Conservation (phyloP, 1,140 invertebrate species). For the Periplaneta americana region DNA sequence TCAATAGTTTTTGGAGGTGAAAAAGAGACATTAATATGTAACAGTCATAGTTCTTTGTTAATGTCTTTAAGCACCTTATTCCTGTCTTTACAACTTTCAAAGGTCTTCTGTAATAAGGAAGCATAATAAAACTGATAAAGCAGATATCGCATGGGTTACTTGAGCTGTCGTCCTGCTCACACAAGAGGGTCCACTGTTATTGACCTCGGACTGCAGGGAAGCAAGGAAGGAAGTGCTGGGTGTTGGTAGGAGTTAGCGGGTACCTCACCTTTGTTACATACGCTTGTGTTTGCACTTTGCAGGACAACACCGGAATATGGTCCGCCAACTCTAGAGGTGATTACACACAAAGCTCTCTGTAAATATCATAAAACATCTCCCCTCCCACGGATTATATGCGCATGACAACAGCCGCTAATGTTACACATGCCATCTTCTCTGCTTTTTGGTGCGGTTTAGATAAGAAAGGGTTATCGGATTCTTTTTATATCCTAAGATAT, state of each 20-base stretch:
- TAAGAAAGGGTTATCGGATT: not conserved
- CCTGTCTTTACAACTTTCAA: too few species aligned
- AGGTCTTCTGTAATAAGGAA: too few species aligned
- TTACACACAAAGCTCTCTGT: not conserved
- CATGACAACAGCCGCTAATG: not conserved
- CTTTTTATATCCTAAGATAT: not conserved
- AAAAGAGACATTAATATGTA: too few species aligned
- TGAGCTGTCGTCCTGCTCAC: not conserved
- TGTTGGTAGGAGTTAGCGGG: not conserved
- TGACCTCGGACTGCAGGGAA: not conserved
- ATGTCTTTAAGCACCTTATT: too few species aligned
- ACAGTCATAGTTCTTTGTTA: too few species aligned
- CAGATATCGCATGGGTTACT: too few species aligned
- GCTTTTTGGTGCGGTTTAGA: not conserved
- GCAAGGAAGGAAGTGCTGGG: not conserved
- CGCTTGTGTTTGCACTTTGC: not conserved
- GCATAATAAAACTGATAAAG: too few species aligned
- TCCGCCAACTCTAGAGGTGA: not conserved
- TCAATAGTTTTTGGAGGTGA: too few species aligned
- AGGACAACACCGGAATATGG: not conserved
- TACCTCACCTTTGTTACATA: not conserved
- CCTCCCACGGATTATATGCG: not conserved
- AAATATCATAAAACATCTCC: not conserved
- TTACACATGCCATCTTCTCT: not conserved
- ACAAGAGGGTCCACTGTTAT: not conserved